These are phyloP conservation scores for Origma solitaria DNA, from an alignment of 2,113 vertebrate genomes.

Conservation along the genomic window DNA sequence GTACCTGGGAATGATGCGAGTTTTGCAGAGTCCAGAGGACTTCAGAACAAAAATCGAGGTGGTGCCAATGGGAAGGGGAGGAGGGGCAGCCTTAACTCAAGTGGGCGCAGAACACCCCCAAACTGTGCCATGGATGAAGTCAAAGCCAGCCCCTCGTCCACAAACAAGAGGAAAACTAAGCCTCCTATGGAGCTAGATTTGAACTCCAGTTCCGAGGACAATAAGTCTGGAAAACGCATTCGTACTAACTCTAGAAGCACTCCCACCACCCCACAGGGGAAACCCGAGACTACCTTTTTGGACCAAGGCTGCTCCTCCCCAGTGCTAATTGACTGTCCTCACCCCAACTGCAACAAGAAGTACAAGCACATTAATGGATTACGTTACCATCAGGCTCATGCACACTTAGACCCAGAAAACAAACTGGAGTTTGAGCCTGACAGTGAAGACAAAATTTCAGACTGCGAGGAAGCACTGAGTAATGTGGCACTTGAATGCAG, in stretches of 20 bases:
- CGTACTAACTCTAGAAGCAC: slow-evolving; percentile 95
- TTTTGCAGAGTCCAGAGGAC: slow-evolving; percentile 85
- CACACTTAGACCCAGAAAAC: slow-evolving; percentile 90
- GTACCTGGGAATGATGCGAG: slow-evolving; percentile 76
- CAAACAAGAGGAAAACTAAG: slow-evolving; percentile 91
- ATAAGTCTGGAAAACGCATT: slow-evolving; percentile 87
- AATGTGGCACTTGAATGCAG: slow-evolving; percentile 83
- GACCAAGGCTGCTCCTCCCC: slow-evolving; percentile 93
- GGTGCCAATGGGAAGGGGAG: slow-evolving; percentile 90
- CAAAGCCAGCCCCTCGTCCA: slow-evolving; percentile 82
- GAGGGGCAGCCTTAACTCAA: slow-evolving; percentile 89
- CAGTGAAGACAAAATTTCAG: slow-evolving; percentile 91
- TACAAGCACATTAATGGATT: slow-evolving; percentile 99
- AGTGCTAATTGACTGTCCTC: slow-evolving; percentile 95
- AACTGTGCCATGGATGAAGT: slow-evolving; percentile 91
- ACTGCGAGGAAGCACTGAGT: slow-evolving; percentile 88
- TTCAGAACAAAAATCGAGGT: slow-evolving; percentile 88
- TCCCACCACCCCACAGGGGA: slow-evolving; percentile 93
- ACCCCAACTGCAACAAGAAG: slow-evolving; percentile 99
- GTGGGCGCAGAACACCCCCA: slow-evolving; percentile 84
- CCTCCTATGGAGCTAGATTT: slow-evolving; percentile 90
- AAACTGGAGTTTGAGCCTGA: slow-evolving; percentile 92
- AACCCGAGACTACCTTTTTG: slow-evolving; percentile 86
- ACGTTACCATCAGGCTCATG: slow-evolving; percentile 96
- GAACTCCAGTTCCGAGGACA: slow-evolving; percentile 86